phyloP scores from a whole-genome alignment of 2,797 vertebrate genomes.

The Pelobates cultripes region DNA sequence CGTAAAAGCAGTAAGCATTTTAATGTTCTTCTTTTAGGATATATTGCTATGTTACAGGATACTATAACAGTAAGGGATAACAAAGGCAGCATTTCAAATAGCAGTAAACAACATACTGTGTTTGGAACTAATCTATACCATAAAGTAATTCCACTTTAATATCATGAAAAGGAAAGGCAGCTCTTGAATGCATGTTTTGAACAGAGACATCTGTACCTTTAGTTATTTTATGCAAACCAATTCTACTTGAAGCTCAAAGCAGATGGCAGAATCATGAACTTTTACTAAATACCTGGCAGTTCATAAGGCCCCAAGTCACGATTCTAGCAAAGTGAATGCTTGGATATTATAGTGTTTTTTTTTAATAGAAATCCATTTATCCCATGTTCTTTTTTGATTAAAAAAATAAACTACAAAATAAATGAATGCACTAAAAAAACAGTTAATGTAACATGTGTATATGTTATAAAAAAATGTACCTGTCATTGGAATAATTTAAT shows the following conservation, averaged over 20 bases:
- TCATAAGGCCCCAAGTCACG: conserved; percentile 35
- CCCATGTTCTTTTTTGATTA: no score
- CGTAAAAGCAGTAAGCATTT: conserved; percentile 23
- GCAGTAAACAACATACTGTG: conserved; percentile 40
- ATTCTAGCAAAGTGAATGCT: conserved; percentile 23
- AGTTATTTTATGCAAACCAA: conserved; percentile 49
- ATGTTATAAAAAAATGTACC: no score
- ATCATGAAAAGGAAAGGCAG: conserved; percentile 33
- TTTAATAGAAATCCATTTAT: neutral
- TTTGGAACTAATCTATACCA: conserved; percentile 36
- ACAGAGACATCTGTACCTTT: conserved; percentile 52
- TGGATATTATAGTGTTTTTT: conserved; percentile 19
- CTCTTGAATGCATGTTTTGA: conserved; percentile 38
- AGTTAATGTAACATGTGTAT: no score
- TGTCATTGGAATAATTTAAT: no score
- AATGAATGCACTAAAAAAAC: no score
- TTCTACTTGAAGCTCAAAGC: conserved; percentile 39
- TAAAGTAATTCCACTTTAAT: conserved; percentile 44
- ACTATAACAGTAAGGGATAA: conserved; percentile 47
- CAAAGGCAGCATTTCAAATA: conserved; percentile 42
- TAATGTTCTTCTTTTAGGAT: conserved; percentile 15
- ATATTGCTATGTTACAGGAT: conserved; percentile 26
- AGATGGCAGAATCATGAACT: conserved; percentile 44
- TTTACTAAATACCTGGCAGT: conserved; percentile 43
- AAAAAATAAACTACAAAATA: no score